These are phyloP conservation scores for Lasioglossum lativentre DNA, from an alignment of 2,888 invertebrate genomes.

Conservation along the genomic window DNA sequence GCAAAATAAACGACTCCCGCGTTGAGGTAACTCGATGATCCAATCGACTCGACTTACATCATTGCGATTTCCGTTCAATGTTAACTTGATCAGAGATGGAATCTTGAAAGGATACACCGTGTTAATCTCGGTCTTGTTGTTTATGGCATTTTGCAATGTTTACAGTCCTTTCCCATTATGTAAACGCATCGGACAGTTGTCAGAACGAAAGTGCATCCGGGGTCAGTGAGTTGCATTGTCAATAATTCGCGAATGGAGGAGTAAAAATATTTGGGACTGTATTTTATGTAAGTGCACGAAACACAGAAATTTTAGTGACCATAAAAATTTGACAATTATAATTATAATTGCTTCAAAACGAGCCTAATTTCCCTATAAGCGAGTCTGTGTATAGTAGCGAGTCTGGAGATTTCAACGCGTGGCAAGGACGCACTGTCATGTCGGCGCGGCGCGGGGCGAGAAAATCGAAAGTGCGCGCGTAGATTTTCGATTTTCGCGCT, in stretches of 20 bases:
- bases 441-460: too few species aligned
- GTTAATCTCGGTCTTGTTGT: neutral
- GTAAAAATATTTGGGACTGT: neutral
- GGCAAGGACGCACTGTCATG: neutral
- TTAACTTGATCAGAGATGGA: neutral
- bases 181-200: conserved; percentile 7
- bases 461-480: conserved; percentile 8
- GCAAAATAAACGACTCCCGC: neutral
- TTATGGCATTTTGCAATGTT: conserved; percentile 33
- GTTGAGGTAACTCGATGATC: neutral
- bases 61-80: neutral
- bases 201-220: too few species aligned
- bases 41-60: neutral
- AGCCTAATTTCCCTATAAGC: neutral
- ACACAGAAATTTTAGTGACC: neutral
- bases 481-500: neutral
- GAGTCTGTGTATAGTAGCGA: neutral
- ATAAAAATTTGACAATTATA: neutral
- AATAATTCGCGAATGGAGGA: too few species aligned
- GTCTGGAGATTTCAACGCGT: neutral
- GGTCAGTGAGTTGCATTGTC: neutral
- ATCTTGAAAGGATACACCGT: neutral
- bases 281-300: neutral
- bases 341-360: neutral
- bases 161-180: conserved; percentile 26